These are phyloP conservation scores for Achlya flavicornis DNA, from an alignment of 2,888 invertebrate genomes.

Conservation along the genomic window DNA sequence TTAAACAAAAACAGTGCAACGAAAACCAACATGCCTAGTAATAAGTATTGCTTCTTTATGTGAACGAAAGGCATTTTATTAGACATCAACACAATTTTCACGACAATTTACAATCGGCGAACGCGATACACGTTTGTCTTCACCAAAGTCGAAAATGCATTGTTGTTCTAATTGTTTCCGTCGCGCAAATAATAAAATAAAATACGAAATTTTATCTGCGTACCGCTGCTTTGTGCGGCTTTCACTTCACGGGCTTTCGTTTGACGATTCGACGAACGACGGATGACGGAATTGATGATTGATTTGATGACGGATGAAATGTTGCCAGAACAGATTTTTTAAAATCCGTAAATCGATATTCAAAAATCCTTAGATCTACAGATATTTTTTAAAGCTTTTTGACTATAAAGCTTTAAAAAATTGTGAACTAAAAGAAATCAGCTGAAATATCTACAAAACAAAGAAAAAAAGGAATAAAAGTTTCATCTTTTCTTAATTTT, in stretches of 20 bases:
- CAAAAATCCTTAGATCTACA: no score
- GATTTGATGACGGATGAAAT: neutral
- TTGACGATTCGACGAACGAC: neutral
- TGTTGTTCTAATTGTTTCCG: slow-evolving; percentile 16
- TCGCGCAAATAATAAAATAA: neutral
- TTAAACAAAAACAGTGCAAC: slow-evolving; percentile 75
- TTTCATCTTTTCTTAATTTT: no score
- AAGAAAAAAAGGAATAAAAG: no score
- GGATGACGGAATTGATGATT: neutral
- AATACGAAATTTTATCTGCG: neutral
- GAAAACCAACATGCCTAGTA: slow-evolving; percentile 75
- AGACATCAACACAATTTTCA: slow-evolving; percentile 27
- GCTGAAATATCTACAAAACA: no score
- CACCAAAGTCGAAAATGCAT: slow-evolving; percentile 24
- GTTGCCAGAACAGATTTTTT: no score
- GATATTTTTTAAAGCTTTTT: no score
- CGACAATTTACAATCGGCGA: slow-evolving; percentile 11
- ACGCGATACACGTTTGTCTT: slow-evolving; percentile 19
- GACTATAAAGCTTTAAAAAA: no score
- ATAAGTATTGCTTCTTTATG: slow-evolving; percentile 78
- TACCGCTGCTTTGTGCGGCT: neutral
- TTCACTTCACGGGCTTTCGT: neutral
- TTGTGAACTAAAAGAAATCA: no score
- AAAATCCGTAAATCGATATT: no score
- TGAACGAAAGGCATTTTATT: slow-evolving; percentile 76